Conservation (phyloP, 2,113 vertebrate genomes). For the Thunnus maccoyii region DNA sequence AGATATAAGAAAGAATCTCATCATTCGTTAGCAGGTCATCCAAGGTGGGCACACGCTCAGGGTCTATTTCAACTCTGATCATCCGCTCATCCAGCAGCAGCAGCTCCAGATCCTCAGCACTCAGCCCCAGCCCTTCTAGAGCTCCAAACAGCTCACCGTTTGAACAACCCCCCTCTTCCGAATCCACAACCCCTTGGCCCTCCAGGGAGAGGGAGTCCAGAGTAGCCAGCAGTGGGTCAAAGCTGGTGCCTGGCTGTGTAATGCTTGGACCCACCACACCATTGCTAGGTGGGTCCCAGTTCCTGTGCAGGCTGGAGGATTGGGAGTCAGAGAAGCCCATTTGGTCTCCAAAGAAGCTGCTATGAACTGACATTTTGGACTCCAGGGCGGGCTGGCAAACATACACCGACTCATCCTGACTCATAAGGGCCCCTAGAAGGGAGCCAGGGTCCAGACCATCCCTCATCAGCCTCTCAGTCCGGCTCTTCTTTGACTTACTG, state of each 20-base stretch:
- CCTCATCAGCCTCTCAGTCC: constrained; percentile 63
- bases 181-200: constrained; percentile 51
- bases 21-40: constrained; percentile 80
- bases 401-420: constrained; percentile 80
- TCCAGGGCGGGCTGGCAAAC: constrained; percentile 77
- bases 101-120: constrained; percentile 86
- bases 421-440: constrained; percentile 81
- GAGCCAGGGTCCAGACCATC: constrained; percentile 75
- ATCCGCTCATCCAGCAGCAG: constrained; percentile 87
- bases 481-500: constrained; percentile 79
- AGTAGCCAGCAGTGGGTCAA: constrained; percentile 84
- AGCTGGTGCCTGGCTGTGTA: constrained; percentile 55
- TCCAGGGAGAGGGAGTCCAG: constrained; percentile 84
- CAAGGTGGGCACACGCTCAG: constrained; percentile 66
- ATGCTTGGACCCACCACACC: not conserved
- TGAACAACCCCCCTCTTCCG: constrained; percentile 78
- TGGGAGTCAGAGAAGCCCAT: constrained; percentile 51
- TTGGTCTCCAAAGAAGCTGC: constrained; percentile 64
- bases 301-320: constrained; percentile 25
- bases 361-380: constrained; percentile 70
- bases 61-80: constrained; percentile 85
- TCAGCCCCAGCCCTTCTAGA: constrained; percentile 85
- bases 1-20: constrained; percentile 84
- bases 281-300: constrained; percentile 66
- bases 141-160: constrained; percentile 83